Conservation (phyloP, 2,888 invertebrate genomes). For the Lepas anatifera region DNA sequence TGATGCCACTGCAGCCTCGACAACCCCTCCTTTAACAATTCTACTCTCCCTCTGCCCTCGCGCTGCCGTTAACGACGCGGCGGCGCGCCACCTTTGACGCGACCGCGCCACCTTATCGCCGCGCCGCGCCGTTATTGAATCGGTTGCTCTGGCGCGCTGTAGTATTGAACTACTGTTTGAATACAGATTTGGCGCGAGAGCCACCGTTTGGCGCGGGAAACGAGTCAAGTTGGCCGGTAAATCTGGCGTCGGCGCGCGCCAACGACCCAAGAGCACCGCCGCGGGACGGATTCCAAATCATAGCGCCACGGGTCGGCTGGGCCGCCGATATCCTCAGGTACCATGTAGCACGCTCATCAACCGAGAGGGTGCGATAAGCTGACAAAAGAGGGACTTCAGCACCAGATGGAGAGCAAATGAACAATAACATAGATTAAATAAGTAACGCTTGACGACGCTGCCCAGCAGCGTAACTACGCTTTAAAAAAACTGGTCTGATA, state of each 20-base stretch:
- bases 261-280: background rate
- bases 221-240: conserved; percentile 12
- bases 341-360: background rate
- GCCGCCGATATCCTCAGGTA: background rate
- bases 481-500: too few species aligned
- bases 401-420: too few species aligned
- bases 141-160: background rate
- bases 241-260: background rate
- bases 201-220: background rate
- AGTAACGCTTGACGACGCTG: too few species aligned
- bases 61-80: too few species aligned
- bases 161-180: conserved; percentile 12
- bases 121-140: background rate
- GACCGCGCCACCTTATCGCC: background rate
- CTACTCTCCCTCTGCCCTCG: too few species aligned
- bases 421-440: too few species aligned
- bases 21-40: too few species aligned
- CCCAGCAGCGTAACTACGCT: too few species aligned
- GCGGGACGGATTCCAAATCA: background rate
- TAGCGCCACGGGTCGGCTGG: background rate
- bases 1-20: too few species aligned
- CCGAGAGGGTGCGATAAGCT: too few species aligned
- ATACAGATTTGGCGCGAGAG: background rate
- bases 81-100: background rate
- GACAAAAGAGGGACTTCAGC: too few species aligned